Evolutionary conservation across 1,140 invertebrate species (phyloP), one percentile per base, ranked within the genome.

Genomic region (Druon quercuslanigerum): DNA sequence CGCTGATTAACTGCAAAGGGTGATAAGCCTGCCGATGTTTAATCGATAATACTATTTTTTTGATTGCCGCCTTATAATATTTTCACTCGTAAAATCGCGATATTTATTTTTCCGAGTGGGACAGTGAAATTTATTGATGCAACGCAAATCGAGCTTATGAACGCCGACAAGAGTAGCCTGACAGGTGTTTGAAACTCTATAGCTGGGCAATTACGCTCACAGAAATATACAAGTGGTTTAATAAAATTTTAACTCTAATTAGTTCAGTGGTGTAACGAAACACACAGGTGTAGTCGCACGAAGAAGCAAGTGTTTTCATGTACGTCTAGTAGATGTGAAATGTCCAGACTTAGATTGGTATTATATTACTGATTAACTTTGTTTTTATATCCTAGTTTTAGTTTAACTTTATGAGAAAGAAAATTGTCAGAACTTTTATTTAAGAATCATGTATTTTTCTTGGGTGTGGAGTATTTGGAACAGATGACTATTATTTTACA

Each of bases 141-240:
- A 66, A 33, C 60, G 33, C 60, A 33, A 66, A 66, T 66, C 57
- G 57, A 14, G 57, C 57, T 12, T 33, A 5, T 33, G 25, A 33
- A 11, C 20, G 14, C 16, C 51, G 51, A 54, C 56, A 60, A 33
- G 57, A 66, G 57, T 20, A 66, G 57, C 25, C 14, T 20, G 57
- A 66, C 57, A 66, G 57, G 57, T 66, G 57, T 66, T 66, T 66
- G 57, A 66, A 66, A 66, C 57, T 66, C 57, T 66, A 40, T 66
- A 40, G 20, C 57, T 66, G 0, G 57, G 25, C 25, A 66, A 66
- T 66, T 66, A 66, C 57, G 57, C 25, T 25, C 16, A 66, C 0
- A 66, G 57, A 66, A 66, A 66, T 66, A 66, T 66, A 66, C 16
- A 40, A 13, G 25, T 66, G 57, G 57, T 66, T 66, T 66, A 66